Evolutionary conservation across 1,140 invertebrate species (phyloP), one percentile per base, ranked within the genome.

Genomic region (Brachionus paranguensis): DNA sequence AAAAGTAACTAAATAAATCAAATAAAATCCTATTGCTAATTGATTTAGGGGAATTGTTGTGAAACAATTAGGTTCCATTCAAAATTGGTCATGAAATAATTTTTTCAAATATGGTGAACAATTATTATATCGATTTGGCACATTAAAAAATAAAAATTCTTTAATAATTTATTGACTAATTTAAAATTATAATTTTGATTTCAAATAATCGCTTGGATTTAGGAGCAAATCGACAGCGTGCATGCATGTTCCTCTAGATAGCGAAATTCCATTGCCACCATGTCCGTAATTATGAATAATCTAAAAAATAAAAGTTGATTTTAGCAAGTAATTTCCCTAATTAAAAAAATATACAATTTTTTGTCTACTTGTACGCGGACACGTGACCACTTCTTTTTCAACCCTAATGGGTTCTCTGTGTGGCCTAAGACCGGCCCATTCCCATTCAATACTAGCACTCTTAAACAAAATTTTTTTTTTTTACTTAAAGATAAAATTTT

Each of bases 261-360:
- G 92, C 83, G 93, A 93, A 1, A 97, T 92, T 6, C 96, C 95
- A 88, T 96, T 95, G 3, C 95, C 94, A 1, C 95, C 94, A 87
- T 97, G 95, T 3, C 95, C 96, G 87, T 97, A 97, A 88, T 96
- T 95, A 88, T 97, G 95, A 0, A 97, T 92, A n/a, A 79, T 27
- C 74, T 70, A 43, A 14, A 24, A 12, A 10, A 24, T 50, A 14
- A 72, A 12, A 17, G 24, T 24, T 83, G 14, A 37, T 70, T 5
- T 24, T 14, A 8, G 14, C 50, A 27, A 33, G 70, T 68, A 43
- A 47, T 24, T 76, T 50, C 14, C 3, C 20, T 74, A 27, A 85
- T 47, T 10, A 70, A 11, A 41, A 37, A 29, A 37, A 29, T n/a
- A 37, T 53, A 85, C 85, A 47, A 84, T 43, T 47, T 78, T 76